These are phyloP conservation scores for Genyomyrus donnyi DNA, from an alignment of 2,113 vertebrate genomes.

Conservation along the genomic window DNA sequence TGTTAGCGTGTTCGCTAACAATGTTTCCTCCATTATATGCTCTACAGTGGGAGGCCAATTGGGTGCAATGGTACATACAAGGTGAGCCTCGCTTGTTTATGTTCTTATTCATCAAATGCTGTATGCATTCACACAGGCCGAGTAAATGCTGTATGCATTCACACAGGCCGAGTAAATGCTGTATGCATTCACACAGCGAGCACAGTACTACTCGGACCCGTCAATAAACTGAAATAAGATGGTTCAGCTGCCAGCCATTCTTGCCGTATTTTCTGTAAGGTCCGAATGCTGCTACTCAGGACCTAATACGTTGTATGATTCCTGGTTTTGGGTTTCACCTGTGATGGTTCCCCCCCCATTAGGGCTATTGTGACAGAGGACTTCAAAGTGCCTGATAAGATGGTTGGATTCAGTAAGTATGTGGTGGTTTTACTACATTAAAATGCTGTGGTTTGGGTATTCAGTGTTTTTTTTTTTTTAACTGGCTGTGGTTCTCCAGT, in stretches of 20 bases:
- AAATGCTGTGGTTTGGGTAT: neutral
- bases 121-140: neutral
- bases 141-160: too few relatives aligned
- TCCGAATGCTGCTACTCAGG: neutral
- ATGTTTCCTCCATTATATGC: conserved; percentile 60
- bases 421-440: neutral
- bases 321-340: neutral
- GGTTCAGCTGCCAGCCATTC: neutral
- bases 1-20: conserved; percentile 49
- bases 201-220: neutral
- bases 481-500: neutral
- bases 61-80: conserved; percentile 96
- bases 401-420: conserved; percentile 99
- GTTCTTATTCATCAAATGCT: neutral
- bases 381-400: conserved; percentile 99
- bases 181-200: neutral
- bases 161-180: too few relatives aligned
- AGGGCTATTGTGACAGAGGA: conserved; percentile 97
- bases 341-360: conserved; percentile 28
- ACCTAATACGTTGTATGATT: neutral
- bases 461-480: neutral
- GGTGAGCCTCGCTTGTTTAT: conserved; percentile 67
- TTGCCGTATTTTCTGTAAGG: neutral
- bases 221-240: neutral
- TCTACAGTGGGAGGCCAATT: conserved; percentile 92